A percentile compares a stretch with the other conserved stretches of the same genome.
Evolutionary conservation across 1,140 invertebrate species (phyloP).

Genomic region (Oreohelix idahoensis): DNA sequence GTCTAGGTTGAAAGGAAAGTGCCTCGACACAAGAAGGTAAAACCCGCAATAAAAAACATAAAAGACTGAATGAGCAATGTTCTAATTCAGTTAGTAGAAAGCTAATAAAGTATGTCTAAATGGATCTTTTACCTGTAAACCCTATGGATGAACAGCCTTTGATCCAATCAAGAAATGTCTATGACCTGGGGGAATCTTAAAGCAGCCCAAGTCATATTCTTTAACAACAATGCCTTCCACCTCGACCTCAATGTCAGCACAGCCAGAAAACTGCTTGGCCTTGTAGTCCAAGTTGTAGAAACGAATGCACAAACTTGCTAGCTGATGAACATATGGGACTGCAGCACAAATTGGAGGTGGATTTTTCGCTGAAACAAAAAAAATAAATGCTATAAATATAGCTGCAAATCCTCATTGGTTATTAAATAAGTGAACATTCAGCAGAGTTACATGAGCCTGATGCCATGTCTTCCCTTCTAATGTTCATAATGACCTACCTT

Average conservation of each 20-base stretch:
- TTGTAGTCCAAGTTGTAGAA: constrained; percentile 22
- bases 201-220: constrained; percentile 19
- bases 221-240: constrained; percentile 13
- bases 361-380: constrained; percentile 22
- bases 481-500: too few species aligned
- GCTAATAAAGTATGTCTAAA: not conserved
- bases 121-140: not conserved
- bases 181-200: constrained; percentile 19
- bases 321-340: constrained; percentile 20
- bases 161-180: not conserved
- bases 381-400: too few species aligned
- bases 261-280: constrained; percentile 22
- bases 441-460: too few species aligned
- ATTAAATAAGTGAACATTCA: too few species aligned
- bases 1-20: too few species aligned
- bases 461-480: too few species aligned
- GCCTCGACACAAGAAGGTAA: too few species aligned
- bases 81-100: too few species aligned
- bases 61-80: too few species aligned
- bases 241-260: constrained; percentile 16
- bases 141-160: not conserved
- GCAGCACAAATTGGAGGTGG: constrained; percentile 31
- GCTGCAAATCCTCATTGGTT: too few species aligned
- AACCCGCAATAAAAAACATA: too few species aligned
- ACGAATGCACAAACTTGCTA: constrained; percentile 17